A percentile compares a stretch with the other conserved stretches of the same genome.
Evolutionary conservation across 2,888 invertebrate genomes (phyloP).

Genomic region (Augiades crinisus): DNA sequence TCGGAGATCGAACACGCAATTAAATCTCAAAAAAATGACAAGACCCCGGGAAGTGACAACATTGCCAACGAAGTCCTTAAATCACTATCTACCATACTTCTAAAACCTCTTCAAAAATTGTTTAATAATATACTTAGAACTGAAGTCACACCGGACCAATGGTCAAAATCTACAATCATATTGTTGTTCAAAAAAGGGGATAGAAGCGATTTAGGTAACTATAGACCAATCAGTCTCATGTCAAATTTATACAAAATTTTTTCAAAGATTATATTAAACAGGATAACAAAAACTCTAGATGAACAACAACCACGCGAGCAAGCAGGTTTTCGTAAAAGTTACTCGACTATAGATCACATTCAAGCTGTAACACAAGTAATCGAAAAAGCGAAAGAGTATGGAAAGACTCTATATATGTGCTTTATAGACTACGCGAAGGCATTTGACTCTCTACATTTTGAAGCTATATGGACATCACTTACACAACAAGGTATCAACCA

Average conservation of each 20-base stretch:
- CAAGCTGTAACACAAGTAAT: slow-evolving; percentile 23
- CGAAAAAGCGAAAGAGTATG: slow-evolving; percentile 21
- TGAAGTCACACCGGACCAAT: slow-evolving; percentile 17
- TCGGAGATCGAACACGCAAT: slow-evolving; percentile 9
- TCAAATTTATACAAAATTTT: slow-evolving; percentile 22
- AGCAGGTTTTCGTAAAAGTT: slow-evolving; percentile 21
- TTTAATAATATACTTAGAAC: slow-evolving; percentile 22
- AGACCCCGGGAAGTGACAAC: slow-evolving; percentile 17
- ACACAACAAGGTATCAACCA: slow-evolving; percentile 24
- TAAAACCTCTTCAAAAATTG: slow-evolving; percentile 12
- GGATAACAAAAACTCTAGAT: slow-evolving; percentile 21
- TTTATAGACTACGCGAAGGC: slow-evolving; percentile 25
- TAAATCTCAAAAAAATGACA: slow-evolving; percentile 19
- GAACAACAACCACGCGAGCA: slow-evolving; percentile 26
- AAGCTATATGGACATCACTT: slow-evolving; percentile 23
- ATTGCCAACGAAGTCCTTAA: slow-evolving; percentile 18
- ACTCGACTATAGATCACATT: slow-evolving; percentile 24
- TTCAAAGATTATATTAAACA: slow-evolving; percentile 20
- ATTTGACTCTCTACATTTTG: slow-evolving; percentile 20
- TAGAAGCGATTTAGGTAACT: slow-evolving; percentile 11
- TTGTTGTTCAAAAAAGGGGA: slow-evolving; percentile 22
- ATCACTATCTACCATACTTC: slow-evolving; percentile 3
- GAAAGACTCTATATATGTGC: slow-evolving; percentile 19
- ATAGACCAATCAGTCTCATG: slow-evolving; percentile 23
- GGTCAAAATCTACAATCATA: slow-evolving; percentile 18